Percentiles rank a stretch among this genome's conserved stretches.
phyloP scores from a whole-genome alignment of 2,797 vertebrate species.

The Acridotheres tristis region DNA sequence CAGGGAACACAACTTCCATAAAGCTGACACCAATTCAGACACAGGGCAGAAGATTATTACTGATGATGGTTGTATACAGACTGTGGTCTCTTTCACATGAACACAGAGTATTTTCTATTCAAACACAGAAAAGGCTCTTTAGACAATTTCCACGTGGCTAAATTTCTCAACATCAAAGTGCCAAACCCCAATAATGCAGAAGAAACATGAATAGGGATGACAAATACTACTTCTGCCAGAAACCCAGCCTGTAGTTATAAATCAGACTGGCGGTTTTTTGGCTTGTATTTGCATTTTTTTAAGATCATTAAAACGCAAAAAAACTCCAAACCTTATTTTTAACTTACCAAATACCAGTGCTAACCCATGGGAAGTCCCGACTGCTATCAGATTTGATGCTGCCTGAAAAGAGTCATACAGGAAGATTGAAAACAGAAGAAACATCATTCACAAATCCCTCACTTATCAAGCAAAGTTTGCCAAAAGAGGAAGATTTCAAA shows the following conservation, averaged over 20 bases:
- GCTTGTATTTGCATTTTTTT: not conserved
- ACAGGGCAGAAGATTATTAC: not conserved
- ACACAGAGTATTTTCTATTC: not conserved
- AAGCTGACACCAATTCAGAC: not conserved
- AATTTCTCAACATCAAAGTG: not conserved
- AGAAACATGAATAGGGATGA: not conserved
- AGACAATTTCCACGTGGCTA: not conserved
- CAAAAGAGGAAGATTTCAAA: not conserved
- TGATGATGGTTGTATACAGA: not conserved
- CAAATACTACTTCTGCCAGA: not conserved
- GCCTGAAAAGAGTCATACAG: slow-evolving; percentile 77
- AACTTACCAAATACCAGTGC: slow-evolving; percentile 94
- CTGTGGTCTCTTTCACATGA: not conserved
- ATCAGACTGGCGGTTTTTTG: rapidly evolving
- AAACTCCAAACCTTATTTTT: not conserved
- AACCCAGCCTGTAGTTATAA: not conserved
- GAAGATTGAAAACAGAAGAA: slow-evolving; percentile 12
- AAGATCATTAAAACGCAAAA: not conserved
- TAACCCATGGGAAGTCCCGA: slow-evolving; percentile 95
- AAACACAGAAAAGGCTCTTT: not conserved
- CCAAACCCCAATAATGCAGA: not conserved
- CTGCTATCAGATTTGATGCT: slow-evolving; percentile 91
- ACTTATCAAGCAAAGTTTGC: not conserved
- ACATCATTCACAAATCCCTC: not conserved
- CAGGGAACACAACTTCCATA: not conserved